phyloP scores from a whole-genome alignment of 2,113 vertebrate genomes.

The Actinemys pallida region DNA sequence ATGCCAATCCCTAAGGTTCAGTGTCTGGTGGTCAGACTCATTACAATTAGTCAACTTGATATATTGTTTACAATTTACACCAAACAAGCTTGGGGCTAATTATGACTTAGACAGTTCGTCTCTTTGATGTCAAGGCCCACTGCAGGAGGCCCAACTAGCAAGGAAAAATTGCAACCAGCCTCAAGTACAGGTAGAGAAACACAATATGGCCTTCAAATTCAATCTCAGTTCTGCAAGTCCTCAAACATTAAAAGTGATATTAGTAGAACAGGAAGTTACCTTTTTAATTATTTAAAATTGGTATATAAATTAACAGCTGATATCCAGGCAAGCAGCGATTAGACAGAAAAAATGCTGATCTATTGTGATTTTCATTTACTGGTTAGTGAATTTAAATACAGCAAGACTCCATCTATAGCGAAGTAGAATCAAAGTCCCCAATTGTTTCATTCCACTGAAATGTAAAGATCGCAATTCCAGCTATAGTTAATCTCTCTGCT shows the following conservation, averaged over 20 bases:
- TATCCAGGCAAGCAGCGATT: background rate
- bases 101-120: conserved; percentile 75
- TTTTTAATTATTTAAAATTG: background rate
- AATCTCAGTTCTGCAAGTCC: background rate
- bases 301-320: background rate
- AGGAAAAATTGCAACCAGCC: background rate
- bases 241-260: background rate
- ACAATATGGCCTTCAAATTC: background rate
- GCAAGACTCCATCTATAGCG: background rate
- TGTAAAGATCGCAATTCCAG: background rate
- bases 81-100: conserved; percentile 73
- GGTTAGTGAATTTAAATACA: background rate
- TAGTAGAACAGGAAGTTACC: background rate
- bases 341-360: background rate
- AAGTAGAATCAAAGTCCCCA: background rate
- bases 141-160: conserved; percentile 48
- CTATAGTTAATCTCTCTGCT: background rate
- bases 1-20: conserved; percentile 38
- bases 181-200: conserved; percentile 55
- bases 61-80: conserved; percentile 76
- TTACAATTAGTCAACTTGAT: conserved; percentile 78
- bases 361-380: background rate
- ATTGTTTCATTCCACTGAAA: background rate
- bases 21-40: conserved; percentile 64
- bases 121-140: conserved; percentile 69